Evolutionary conservation across 1,140 invertebrate species (phyloP).

Genomic region (Ctenoplectra terminalis): DNA sequence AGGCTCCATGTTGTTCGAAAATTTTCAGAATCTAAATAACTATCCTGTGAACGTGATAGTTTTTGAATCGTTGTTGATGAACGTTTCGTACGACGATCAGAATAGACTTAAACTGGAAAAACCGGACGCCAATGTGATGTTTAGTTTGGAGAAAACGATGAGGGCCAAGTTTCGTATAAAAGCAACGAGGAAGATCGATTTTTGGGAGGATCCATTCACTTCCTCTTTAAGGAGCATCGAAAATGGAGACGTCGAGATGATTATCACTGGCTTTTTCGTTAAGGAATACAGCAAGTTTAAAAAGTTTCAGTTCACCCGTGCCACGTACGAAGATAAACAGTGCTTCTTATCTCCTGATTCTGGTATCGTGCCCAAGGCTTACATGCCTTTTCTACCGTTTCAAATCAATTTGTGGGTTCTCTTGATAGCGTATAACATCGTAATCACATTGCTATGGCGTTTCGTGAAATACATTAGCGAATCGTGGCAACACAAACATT

Average conservation of each 20-base stretch:
- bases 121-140: conserved; percentile 57
- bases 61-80: conserved; percentile 65
- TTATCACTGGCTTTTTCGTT: conserved; percentile 67
- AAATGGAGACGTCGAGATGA: conserved; percentile 49
- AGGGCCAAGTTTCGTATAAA: conserved; percentile 54
- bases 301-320: conserved; percentile 56
- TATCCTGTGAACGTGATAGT: conserved; percentile 65
- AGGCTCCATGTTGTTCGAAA: conserved; percentile 54
- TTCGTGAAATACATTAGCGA: conserved; percentile 34
- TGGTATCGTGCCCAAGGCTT: conserved; percentile 61
- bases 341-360: conserved; percentile 66
- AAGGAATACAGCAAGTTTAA: conserved; percentile 53
- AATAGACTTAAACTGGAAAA: neutral
- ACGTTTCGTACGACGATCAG: conserved; percentile 10
- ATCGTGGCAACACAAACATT: neutral
- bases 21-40: conserved; percentile 64
- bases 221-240: conserved; percentile 51
- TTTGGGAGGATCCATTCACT: conserved; percentile 59
- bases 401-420: conserved; percentile 51
- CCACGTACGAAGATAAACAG: conserved; percentile 63
- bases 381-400: conserved; percentile 72
- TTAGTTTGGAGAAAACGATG: conserved; percentile 57
- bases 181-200: neutral
- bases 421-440: conserved; percentile 59
- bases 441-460: conserved; percentile 57